A percentile compares a stretch with the other conserved stretches of the same genome.
phyloP scores from a whole-genome alignment of 2,113 vertebrate species.

The Globicephala melas region DNA sequence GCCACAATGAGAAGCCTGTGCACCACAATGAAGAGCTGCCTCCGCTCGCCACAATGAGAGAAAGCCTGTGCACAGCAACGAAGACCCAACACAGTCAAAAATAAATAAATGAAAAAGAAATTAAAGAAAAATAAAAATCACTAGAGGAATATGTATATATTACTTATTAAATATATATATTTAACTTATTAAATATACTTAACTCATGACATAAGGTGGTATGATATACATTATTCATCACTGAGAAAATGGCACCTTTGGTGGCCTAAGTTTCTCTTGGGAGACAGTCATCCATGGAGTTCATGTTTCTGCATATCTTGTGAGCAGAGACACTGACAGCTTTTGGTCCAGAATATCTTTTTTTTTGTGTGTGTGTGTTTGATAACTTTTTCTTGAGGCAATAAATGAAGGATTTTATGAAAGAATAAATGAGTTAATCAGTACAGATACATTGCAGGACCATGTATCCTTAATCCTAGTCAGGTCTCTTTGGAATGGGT shows the following conservation, averaged over 20 bases:
- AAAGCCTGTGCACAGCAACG: no score
- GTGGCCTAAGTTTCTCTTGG: not conserved
- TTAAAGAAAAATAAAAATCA: not conserved
- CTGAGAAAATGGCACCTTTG: not conserved
- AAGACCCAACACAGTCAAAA: no score
- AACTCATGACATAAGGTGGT: not conserved
- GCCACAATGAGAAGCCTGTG: no score
- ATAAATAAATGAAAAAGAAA: no score
- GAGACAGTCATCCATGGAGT: not conserved
- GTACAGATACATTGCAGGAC: not conserved
- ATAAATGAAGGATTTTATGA: not conserved
- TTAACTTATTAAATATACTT: not conserved
- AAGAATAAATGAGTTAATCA: constrained; percentile 12
- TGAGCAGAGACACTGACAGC: not conserved
- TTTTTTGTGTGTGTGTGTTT: not conserved
- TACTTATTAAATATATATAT: not conserved
- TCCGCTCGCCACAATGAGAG: no score
- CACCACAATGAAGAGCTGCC: no score
- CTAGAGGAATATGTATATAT: not conserved
- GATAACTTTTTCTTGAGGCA: not conserved
- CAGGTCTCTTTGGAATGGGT: not conserved
- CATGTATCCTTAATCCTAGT: not conserved
- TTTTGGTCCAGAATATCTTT: not conserved
- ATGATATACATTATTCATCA: not conserved
- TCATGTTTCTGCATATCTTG: not conserved